A percentile compares a stretch with the other conserved stretches of the same genome.
phyloP scores from a whole-genome alignment of 2,888 invertebrate genomes.

The Thalpophila matura region DNA sequence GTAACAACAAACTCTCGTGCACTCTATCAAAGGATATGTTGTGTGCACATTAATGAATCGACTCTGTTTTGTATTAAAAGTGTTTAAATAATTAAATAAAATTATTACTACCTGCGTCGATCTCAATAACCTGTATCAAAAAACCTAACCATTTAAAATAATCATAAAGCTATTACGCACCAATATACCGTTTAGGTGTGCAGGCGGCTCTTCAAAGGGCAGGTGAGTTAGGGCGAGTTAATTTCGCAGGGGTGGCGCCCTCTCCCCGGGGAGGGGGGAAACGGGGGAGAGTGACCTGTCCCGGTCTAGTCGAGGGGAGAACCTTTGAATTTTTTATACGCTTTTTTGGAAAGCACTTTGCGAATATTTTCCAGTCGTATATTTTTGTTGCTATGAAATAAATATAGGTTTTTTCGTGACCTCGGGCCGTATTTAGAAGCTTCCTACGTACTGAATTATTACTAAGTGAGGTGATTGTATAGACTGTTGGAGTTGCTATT shows the following conservation, averaged over 20 bases:
- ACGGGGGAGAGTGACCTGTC: slow-evolving; percentile 60
- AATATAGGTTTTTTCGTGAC: slow-evolving; percentile 21
- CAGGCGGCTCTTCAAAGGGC: slow-evolving; percentile 83
- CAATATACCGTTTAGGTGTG: slow-evolving; percentile 69
- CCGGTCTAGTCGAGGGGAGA: slow-evolving; percentile 59
- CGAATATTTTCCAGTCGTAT: slow-evolving; percentile 55
- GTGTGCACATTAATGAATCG: too few relatives aligned
- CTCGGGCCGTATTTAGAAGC: slow-evolving; percentile 7
- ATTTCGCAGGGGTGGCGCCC: slow-evolving; percentile 72
- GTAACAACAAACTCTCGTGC: too few relatives aligned
- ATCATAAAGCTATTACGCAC: slow-evolving; percentile 46
- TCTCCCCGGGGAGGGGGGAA: slow-evolving; percentile 68
- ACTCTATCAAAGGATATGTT: too few relatives aligned
- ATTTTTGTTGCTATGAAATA: slow-evolving; percentile 45
- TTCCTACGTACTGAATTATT: slow-evolving; percentile 10
- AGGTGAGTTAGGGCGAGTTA: slow-evolving; percentile 84
- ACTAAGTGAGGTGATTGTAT: neutral
- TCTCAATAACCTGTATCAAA: neutral
- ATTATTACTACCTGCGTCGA: accelerated
- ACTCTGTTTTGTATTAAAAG: too few relatives aligned
- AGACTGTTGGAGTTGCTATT: neutral
- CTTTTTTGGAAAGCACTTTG: slow-evolving; percentile 69
- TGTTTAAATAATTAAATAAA: neutral
- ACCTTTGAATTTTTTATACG: slow-evolving; percentile 77
- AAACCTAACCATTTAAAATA: neutral